A percentile compares a stretch with the other conserved stretches of the same genome.
Evolutionary conservation across 2,797 vertebrate genomes (phyloP).

Genomic region (Pantherophis alleghaniensis): DNA sequence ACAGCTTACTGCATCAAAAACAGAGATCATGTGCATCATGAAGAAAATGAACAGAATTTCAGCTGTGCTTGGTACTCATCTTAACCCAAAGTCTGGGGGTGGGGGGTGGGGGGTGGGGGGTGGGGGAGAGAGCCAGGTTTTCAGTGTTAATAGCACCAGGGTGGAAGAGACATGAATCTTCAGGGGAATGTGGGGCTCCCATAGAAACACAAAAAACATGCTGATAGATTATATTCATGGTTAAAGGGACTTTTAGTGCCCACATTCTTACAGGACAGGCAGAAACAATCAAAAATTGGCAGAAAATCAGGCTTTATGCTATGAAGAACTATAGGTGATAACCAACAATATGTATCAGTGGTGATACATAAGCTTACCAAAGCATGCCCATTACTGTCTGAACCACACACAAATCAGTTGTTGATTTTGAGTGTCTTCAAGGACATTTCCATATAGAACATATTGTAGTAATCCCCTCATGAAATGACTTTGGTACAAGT

Average conservation of each 20-base stretch:
- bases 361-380: background rate
- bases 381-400: background rate
- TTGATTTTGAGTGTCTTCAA: background rate
- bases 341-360: background rate
- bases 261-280: background rate
- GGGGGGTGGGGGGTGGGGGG: background rate
- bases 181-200: background rate
- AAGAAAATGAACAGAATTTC: background rate
- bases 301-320: background rate
- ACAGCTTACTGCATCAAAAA: background rate
- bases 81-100: background rate
- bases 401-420: background rate
- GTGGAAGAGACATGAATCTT: background rate
- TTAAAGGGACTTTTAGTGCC: background rate
- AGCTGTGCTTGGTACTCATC: background rate
- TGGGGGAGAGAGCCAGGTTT: background rate
- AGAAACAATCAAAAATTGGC: background rate
- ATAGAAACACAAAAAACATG: background rate
- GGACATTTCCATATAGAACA: background rate
- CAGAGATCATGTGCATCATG: background rate
- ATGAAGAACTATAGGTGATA: background rate
- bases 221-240: background rate
- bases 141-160: background rate
- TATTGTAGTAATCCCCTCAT: background rate
- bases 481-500: background rate